phyloP scores from a whole-genome alignment of 2,888 invertebrate species.

The Lycophotia porphyrea region DNA sequence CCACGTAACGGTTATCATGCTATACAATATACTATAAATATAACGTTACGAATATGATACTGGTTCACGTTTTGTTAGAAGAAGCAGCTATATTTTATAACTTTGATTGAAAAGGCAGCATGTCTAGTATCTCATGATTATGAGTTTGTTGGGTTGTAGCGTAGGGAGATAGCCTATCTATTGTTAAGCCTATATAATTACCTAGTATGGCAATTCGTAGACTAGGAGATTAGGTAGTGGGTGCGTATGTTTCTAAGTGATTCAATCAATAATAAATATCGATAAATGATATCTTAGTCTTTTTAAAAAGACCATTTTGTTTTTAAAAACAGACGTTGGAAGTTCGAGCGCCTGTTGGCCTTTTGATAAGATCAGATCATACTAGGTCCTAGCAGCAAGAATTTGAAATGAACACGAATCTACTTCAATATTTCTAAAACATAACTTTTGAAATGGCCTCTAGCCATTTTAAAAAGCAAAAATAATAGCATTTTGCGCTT shows the following conservation, averaged over 20 bases:
- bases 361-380: background rate
- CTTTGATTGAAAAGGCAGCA: slow-evolving; percentile 5
- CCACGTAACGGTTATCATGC: slow-evolving; percentile 59
- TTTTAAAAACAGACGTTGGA: background rate
- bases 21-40: slow-evolving; percentile 16
- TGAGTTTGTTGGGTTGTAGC: slow-evolving; percentile 22
- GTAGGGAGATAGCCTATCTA: slow-evolving; percentile 16
- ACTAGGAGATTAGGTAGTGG: background rate
- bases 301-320: background rate
- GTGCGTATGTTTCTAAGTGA: background rate
- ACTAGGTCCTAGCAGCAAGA: background rate
- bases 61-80: background rate
- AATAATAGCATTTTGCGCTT: slow-evolving; percentile 22
- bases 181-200: slow-evolving; percentile 19
- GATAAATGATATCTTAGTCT: background rate
- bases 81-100: background rate
- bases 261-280: slow-evolving; percentile 1
- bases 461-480: slow-evolving; percentile 25
- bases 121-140: slow-evolving; percentile 39
- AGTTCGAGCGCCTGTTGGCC: background rate
- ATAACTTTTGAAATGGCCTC: slow-evolving; percentile 27
- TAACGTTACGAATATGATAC: slow-evolving; percentile 43
- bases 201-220: background rate
- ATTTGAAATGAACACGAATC: background rate
- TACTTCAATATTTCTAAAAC: slow-evolving; percentile 31